Conservation (phyloP, 2,113 vertebrate species). For the Ondatra zibethicus region DNA sequence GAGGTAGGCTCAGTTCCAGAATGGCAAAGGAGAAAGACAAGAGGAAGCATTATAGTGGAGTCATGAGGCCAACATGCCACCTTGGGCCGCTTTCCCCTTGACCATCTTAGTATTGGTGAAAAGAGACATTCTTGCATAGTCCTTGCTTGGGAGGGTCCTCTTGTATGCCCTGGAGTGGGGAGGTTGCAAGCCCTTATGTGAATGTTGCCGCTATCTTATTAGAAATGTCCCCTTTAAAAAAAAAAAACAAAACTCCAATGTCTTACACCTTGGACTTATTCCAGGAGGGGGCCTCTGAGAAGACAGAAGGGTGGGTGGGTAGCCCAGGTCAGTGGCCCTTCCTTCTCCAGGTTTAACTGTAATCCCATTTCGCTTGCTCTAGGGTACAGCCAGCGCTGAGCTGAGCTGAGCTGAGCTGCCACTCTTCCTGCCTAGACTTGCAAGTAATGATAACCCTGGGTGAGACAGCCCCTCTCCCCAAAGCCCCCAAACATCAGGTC, state of each 20-base stretch:
- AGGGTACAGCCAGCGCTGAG: too few relatives aligned
- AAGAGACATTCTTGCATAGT: rapidly evolving
- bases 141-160: not conserved
- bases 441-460: not conserved
- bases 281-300: not conserved
- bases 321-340: too few relatives aligned
- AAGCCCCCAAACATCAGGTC: not conserved
- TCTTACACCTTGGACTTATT: not conserved
- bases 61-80: rapidly evolving
- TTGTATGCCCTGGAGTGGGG: rapidly evolving
- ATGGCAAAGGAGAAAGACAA: rapidly evolving
- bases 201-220: not conserved
- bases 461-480: not conserved
- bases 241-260: not conserved
- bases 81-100: not conserved
- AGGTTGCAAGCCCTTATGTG: rapidly evolving
- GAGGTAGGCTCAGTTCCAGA: not conserved
- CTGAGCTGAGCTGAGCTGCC: not conserved
- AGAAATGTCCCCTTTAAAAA: not conserved
- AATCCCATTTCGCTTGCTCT: not conserved
- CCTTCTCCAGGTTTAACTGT: too few relatives aligned
- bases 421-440: too few relatives aligned
- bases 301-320: not conserved
- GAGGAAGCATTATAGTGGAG: rapidly evolving
- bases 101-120: not conserved